phyloP scores from a whole-genome alignment of 2,113 vertebrate genomes.

The Antechinus flavipes region DNA sequence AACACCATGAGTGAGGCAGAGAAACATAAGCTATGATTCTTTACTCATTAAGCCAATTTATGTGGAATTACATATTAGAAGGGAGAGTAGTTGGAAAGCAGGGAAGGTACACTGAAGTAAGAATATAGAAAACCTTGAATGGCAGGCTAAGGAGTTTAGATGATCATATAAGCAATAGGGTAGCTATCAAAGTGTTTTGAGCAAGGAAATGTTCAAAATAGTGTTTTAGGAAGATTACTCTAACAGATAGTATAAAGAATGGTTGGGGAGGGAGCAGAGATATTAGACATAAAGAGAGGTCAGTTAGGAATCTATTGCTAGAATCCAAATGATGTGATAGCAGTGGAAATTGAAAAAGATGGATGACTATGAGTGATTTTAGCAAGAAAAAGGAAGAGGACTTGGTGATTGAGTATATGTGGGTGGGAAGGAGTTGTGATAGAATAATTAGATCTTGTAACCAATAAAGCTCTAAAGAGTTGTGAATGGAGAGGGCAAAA shows the following conservation, averaged over 20 bases:
- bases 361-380: neutral
- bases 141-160: neutral
- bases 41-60: neutral
- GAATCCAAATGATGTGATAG: neutral
- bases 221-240: neutral
- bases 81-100: neutral
- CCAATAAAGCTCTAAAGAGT: neutral
- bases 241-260: neutral
- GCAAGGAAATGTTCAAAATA: neutral
- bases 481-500: neutral
- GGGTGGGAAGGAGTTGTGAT: neutral
- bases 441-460: neutral
- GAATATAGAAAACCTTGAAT: neutral
- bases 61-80: neutral
- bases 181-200: neutral
- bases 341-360: neutral
- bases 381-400: neutral
- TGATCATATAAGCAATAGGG: neutral
- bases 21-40: neutral
- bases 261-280: neutral
- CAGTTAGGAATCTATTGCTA: neutral
- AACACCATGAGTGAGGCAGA: neutral
- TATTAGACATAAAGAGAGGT: neutral
- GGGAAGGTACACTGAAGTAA: neutral
- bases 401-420: neutral